Conservation (phyloP, 2,113 vertebrate genomes). For the Bubo blakistoni region DNA sequence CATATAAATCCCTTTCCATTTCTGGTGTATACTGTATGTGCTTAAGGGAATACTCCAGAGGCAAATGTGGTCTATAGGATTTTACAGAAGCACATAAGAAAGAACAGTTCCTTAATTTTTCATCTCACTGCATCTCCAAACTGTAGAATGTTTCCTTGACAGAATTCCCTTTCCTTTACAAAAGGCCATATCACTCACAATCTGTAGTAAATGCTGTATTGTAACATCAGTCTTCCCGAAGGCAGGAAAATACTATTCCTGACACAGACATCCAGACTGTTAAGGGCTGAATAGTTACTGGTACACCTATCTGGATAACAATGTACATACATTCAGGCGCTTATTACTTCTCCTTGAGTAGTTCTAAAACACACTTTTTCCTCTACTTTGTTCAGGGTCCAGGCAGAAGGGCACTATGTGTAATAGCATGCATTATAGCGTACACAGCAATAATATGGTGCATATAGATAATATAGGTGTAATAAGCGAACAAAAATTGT, state of each 20-base stretch:
- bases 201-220: neutral
- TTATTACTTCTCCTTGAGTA: neutral
- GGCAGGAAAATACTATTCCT: neutral
- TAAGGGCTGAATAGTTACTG: neutral
- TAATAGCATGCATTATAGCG: accelerated
- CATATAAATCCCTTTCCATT: neutral
- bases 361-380: neutral
- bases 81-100: neutral
- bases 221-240: neutral
- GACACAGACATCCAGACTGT: neutral
- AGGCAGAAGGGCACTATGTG: neutral
- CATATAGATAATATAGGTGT: accelerated
- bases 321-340: accelerated
- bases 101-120: slow-evolving; percentile 1
- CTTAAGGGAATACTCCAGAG: neutral
- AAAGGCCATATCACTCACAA: neutral
- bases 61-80: neutral
- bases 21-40: neutral
- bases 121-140: neutral
- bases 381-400: neutral
- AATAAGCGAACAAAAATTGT: neutral
- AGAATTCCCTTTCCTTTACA: neutral
- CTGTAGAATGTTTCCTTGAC: neutral
- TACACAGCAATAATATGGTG: accelerated
- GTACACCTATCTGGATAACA: neutral